Percentiles rank a stretch among this genome's conserved stretches.
These are phyloP conservation scores for Chymomyza amoena DNA, from an alignment of 2,888 invertebrate genomes.

Conservation along the genomic window DNA sequence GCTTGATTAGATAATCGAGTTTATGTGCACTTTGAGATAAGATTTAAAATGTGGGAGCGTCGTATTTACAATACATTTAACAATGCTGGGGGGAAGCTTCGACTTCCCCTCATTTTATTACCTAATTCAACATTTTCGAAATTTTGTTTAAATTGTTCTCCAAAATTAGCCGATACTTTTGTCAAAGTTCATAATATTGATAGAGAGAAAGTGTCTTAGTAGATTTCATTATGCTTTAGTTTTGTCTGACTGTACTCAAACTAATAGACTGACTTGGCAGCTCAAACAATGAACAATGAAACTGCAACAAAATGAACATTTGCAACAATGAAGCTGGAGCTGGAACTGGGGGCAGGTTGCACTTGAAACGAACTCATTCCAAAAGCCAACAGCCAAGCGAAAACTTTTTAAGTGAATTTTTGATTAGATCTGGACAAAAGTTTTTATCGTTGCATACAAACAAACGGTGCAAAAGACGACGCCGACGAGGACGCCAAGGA, in stretches of 20 bases:
- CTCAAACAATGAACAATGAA: neutral
- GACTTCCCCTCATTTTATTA: neutral
- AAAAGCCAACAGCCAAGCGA: conserved; percentile 40
- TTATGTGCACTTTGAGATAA: neutral
- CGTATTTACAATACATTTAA: no score
- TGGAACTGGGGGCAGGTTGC: no score
- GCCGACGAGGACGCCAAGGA: neutral
- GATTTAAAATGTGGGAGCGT: neutral
- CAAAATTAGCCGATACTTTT: neutral
- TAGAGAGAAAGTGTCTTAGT: neutral
- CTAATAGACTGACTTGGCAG: neutral
- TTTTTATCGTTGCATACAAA: conserved; percentile 62
- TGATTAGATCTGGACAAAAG: conserved; percentile 76
- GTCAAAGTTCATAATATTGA: neutral
- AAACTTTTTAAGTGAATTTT: conserved; percentile 77
- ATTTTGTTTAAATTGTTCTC: no score
- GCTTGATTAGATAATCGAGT: neutral
- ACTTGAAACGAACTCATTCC: neutral
- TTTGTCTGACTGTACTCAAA: neutral
- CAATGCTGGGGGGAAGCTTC: no score
- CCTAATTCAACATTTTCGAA: no score
- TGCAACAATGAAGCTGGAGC: neutral
- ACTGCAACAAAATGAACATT: conserved; percentile 1
- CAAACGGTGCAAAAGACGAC: neutral
- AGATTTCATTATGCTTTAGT: neutral